Evolutionary conservation across 2,888 invertebrate species (phyloP).

Genomic region (Diarsia brunnea): DNA sequence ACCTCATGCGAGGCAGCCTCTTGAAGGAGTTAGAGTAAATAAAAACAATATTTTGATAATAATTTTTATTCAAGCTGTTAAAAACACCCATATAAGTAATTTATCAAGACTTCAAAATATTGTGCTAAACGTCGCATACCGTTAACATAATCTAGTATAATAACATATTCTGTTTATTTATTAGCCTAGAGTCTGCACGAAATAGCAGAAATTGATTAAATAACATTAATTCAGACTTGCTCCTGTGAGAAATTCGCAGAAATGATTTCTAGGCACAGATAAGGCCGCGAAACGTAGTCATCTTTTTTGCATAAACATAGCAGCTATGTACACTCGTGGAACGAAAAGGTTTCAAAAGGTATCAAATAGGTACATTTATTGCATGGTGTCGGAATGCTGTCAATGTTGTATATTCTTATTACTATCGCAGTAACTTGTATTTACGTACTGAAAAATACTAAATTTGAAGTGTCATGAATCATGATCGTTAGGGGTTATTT

Average conservation of each 20-base stretch:
- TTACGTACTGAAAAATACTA: neutral
- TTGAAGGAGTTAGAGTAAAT: neutral
- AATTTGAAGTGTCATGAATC: no score
- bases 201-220: constrained; percentile 37
- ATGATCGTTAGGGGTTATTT: no score
- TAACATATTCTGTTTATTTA: constrained; percentile 30
- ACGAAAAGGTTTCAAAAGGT: neutral
- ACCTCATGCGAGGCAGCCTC: no score
- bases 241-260: constrained; percentile 31
- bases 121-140: constrained; percentile 12
- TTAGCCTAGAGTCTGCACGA: constrained; percentile 4
- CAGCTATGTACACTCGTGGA: constrained; percentile 6
- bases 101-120: constrained; percentile 27
- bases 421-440: neutral
- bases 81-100: neutral
- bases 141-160: constrained; percentile 27
- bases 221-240: constrained; percentile 19
- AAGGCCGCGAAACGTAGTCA: constrained; percentile 13
- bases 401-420: fast-evolving
- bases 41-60: neutral
- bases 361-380: neutral
- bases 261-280: constrained; percentile 42
- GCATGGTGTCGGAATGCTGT: neutral
- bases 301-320: constrained; percentile 44
- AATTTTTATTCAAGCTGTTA: neutral